Percentiles rank a stretch among this genome's conserved stretches.
Evolutionary conservation across 1,140 invertebrate genomes (phyloP).

Genomic region (Metopolophium dirhodum): DNA sequence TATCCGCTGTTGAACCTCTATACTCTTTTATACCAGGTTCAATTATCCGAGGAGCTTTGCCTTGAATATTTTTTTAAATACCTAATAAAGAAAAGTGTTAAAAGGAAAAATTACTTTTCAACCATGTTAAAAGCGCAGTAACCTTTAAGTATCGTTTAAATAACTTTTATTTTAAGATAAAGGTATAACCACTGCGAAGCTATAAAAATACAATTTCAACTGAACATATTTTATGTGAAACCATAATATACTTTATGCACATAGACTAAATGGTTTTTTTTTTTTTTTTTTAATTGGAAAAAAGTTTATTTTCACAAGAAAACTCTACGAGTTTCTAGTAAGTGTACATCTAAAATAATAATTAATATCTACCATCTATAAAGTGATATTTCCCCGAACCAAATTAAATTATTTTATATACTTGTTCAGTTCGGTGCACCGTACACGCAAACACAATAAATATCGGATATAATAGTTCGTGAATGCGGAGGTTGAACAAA

Average conservation of each 20-base stretch:
- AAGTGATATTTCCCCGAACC: background rate
- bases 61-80: constrained; percentile 1
- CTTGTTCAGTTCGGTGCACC: background rate
- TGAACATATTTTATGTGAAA: background rate
- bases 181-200: background rate
- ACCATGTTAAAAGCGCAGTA: background rate
- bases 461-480: background rate
- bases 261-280: background rate
- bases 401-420: background rate
- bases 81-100: constrained; percentile 13
- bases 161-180: constrained; percentile 19
- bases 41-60: background rate
- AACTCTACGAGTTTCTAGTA: too few species aligned
- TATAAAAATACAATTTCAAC: constrained; percentile 17
- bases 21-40: background rate
- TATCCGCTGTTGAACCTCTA: background rate
- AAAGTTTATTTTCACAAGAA: background rate
- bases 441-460: background rate
- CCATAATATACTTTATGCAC: constrained; percentile 16
- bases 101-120: background rate
- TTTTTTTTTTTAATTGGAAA: background rate
- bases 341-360: background rate
- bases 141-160: constrained; percentile 12
- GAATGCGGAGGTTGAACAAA: background rate
- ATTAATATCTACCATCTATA: background rate